Evolutionary conservation across 1,140 invertebrate genomes (phyloP).

Genomic region (Drosophila erecta): DNA sequence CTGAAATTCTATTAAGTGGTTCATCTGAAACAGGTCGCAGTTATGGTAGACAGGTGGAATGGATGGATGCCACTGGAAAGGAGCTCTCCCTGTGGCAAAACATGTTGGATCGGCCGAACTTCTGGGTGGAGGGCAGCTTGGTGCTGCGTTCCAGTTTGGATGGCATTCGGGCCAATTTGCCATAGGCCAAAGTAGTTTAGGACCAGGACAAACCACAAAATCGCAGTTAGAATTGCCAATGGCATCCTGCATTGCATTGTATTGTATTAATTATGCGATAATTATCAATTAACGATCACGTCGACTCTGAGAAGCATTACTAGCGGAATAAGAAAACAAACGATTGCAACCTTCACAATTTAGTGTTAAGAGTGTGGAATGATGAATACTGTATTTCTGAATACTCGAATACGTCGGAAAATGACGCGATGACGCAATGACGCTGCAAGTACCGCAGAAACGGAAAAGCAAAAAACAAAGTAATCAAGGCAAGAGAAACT

Average conservation of each 20-base stretch:
- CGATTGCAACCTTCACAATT: constrained; percentile 36
- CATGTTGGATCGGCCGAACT: constrained; percentile 96
- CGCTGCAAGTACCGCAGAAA: constrained; percentile 23
- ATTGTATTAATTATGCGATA: constrained; percentile 66
- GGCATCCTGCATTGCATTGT: constrained; percentile 39
- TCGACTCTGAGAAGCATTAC: constrained; percentile 58
- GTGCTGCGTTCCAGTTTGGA: constrained; percentile 92
- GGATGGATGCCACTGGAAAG: constrained; percentile 97
- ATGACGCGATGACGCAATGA: constrained; percentile 47
- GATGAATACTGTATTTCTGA: constrained; percentile 30
- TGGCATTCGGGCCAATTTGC: constrained; percentile 75
- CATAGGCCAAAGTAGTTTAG: constrained; percentile 58
- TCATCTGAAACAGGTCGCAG: constrained; percentile 89
- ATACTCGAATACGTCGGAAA: constrained; percentile 71
- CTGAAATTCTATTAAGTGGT: background rate
- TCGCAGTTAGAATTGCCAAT: constrained; percentile 30
- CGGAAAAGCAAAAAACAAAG: constrained; percentile 40
- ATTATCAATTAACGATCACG: constrained; percentile 50
- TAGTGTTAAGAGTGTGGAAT: constrained; percentile 39
- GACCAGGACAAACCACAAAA: constrained; percentile 22
- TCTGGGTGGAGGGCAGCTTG: constrained; percentile 97
- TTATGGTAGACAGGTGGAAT: constrained; percentile 93
- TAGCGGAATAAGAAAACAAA: constrained; percentile 36
- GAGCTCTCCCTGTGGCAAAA: constrained; percentile 96
- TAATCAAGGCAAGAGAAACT: constrained; percentile 30